Evolutionary conservation across 2,888 invertebrate species (phyloP), one percentile per base, ranked within the genome.

Genomic region (Tachina fera): DNA sequence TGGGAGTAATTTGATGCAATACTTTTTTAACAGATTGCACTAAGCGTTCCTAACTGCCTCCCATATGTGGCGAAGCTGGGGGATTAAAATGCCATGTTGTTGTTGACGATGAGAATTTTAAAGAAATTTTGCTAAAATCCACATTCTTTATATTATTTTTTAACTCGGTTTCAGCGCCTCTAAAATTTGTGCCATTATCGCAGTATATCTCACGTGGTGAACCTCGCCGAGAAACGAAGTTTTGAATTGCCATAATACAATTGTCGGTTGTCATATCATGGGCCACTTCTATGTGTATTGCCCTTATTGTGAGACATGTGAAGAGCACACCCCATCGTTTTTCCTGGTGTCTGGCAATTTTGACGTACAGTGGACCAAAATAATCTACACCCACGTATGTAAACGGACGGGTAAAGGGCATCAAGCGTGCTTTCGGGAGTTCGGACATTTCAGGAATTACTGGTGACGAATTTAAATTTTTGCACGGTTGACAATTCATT

Each of bases 241-340:
- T 65, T 47, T 47, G 65, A 47, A 45, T 47, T 39, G 39, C n/a
- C 1, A 49, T 16, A 1, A 49, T n/a, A n/a, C 49, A 49, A 39
- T 47, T 31, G 19, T 68, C 68, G 6, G 53, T 53, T 70, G 41
- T 51, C 51, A 68, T 39, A 68, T 51, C 39, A 16, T 39, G 22
- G 3, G 67, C 49, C 16, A 68, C 39, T 53, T 70, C 53, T 13
- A 70, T 19, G 2, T 70, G 70, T 53, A 70, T 56, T 49, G 67
- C 49, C 22, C 67, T 63, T n/a, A 51, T 49, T n/a, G 67, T 67
- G 2, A 67, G 39, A 10, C 31, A 31, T 31, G 3, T 31, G 4
- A 67, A 67, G 5, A 67, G 31, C 39, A 67, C 49, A n/a, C 49
- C 49, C 49, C 31, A 47, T 22, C 47, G 47, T n/a, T 39, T 60